These are phyloP conservation scores for Ericerus pela DNA, from an alignment of 1,140 invertebrate genomes.

Conservation along the genomic window DNA sequence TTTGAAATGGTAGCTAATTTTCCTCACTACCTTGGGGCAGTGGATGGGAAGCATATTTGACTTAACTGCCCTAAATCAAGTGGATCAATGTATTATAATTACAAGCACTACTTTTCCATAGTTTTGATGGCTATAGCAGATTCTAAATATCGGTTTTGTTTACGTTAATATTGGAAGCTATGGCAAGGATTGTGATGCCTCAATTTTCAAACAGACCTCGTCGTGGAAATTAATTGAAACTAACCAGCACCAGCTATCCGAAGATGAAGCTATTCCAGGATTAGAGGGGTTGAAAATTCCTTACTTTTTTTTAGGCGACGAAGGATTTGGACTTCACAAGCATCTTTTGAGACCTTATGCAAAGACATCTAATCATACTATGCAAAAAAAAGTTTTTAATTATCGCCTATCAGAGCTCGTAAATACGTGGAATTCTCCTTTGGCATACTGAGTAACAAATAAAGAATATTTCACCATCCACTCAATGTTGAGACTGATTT, in stretches of 20 bases:
- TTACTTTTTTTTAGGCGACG: slow-evolving; percentile 28
- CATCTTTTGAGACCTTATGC: slow-evolving; percentile 27
- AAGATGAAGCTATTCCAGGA: slow-evolving; percentile 2
- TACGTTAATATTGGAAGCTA: slow-evolving; percentile 31
- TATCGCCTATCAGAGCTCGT: slow-evolving; percentile 26
- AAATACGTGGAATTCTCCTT: slow-evolving; percentile 32
- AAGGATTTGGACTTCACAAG: slow-evolving; percentile 30
- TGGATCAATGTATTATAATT: slow-evolving; percentile 31
- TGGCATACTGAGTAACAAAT: slow-evolving; percentile 26
- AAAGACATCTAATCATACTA: slow-evolving; percentile 12
- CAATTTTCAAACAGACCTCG: slow-evolving; percentile 13
- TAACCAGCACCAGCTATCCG: neutral
- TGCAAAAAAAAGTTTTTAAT: slow-evolving; percentile 29
- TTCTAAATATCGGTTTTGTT: slow-evolving; percentile 31
- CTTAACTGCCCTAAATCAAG: slow-evolving; percentile 24
- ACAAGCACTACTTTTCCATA: slow-evolving; percentile 32
- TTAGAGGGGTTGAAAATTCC: slow-evolving; percentile 3
- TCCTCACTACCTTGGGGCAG: no score
- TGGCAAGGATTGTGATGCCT: slow-evolving; percentile 26
- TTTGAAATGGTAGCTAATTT: slow-evolving; percentile 29
- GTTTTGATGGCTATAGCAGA: slow-evolving; percentile 33
- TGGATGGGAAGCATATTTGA: slow-evolving; percentile 29
- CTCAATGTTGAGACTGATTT: slow-evolving; percentile 23
- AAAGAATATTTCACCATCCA: slow-evolving; percentile 18
- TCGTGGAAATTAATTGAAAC: no score